Evolutionary conservation across 2,888 invertebrate genomes (phyloP).

Genomic region (Agriopis leucophaearia): DNA sequence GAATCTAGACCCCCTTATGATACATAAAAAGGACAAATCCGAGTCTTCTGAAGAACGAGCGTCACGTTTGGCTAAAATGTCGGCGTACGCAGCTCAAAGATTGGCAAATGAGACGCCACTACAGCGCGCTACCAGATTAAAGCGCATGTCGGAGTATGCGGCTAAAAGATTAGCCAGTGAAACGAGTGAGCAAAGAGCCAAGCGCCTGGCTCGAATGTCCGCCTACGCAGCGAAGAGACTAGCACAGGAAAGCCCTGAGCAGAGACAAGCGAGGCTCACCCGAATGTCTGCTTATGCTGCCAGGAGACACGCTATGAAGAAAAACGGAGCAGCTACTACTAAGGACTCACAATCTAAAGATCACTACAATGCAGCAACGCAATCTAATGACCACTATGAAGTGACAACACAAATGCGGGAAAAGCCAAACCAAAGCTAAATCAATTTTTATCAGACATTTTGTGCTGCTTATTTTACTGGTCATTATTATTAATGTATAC

Average conservation of each 20-base stretch:
- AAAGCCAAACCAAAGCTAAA: slow-evolving; percentile 26
- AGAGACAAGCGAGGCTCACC: slow-evolving; percentile 68
- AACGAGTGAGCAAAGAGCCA: slow-evolving; percentile 72
- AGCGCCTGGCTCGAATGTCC: slow-evolving; percentile 77
- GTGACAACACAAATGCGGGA: neutral
- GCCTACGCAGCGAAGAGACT: slow-evolving; percentile 77
- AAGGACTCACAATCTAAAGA: slow-evolving; percentile 17
- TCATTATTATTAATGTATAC: neutral
- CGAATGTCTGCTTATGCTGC: slow-evolving; percentile 82
- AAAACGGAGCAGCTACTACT: slow-evolving; percentile 40
- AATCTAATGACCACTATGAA: slow-evolving; percentile 15
- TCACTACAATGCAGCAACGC: slow-evolving; percentile 47
- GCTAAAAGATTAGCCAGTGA: slow-evolving; percentile 74
- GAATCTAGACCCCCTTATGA: slow-evolving; percentile 10
- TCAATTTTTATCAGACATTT: neutral
- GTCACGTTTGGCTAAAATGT: slow-evolving; percentile 75
- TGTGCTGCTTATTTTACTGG: slow-evolving; percentile 10
- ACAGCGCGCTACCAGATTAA: slow-evolving; percentile 70
- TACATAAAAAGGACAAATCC: slow-evolving; percentile 36
- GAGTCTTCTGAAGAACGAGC: slow-evolving; percentile 73
- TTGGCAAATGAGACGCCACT: slow-evolving; percentile 77
- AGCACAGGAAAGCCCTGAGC: slow-evolving; percentile 76
- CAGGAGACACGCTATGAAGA: slow-evolving; percentile 71
- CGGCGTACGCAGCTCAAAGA: slow-evolving; percentile 78
- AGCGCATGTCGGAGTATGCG: slow-evolving; percentile 81